Percentiles rank a stretch among this genome's conserved stretches.
Conservation (phyloP, 2,888 invertebrate species). For the Folsomia candida region DNA sequence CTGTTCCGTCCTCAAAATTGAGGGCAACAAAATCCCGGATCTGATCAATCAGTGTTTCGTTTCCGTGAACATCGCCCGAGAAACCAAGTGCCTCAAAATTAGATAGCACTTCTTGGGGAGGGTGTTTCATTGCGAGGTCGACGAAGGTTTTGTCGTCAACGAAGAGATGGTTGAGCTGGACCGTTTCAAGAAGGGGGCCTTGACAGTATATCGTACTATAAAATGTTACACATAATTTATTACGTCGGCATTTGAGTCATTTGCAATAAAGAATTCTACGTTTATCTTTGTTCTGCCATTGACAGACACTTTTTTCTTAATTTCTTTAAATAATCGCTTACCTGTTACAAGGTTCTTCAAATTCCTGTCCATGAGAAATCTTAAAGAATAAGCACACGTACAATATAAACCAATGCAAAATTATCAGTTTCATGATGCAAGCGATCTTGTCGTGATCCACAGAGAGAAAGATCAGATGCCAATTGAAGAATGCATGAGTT, state of each 20-base stretch:
- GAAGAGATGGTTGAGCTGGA: constrained; percentile 67
- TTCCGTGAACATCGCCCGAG: constrained; percentile 53
- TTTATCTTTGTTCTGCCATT: too few relatives aligned
- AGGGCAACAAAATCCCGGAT: constrained; percentile 50
- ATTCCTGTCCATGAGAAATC: background rate
- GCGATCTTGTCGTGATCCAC: too few relatives aligned
- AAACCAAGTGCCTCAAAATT: constrained; percentile 62
- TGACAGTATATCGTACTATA: constrained; percentile 75
- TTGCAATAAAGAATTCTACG: too few relatives aligned
- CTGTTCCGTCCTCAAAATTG: constrained; percentile 32
- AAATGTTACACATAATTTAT: background rate
- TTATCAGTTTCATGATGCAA: too few relatives aligned
- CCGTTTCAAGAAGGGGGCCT: constrained; percentile 72
- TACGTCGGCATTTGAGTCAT: too few relatives aligned
- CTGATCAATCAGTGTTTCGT: constrained; percentile 49
- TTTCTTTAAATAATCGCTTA: background rate
- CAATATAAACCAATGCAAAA: background rate
- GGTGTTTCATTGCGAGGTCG: constrained; percentile 67
- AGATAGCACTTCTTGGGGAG: constrained; percentile 61
- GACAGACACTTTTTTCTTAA: background rate
- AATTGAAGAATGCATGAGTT: too few relatives aligned
- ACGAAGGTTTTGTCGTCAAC: constrained; percentile 80
- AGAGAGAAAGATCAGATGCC: too few relatives aligned
- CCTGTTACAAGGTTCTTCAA: background rate
- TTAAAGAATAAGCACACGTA: background rate